Conservation (phyloP, 2,113 vertebrate species). For the Panthera tigris region DNA sequence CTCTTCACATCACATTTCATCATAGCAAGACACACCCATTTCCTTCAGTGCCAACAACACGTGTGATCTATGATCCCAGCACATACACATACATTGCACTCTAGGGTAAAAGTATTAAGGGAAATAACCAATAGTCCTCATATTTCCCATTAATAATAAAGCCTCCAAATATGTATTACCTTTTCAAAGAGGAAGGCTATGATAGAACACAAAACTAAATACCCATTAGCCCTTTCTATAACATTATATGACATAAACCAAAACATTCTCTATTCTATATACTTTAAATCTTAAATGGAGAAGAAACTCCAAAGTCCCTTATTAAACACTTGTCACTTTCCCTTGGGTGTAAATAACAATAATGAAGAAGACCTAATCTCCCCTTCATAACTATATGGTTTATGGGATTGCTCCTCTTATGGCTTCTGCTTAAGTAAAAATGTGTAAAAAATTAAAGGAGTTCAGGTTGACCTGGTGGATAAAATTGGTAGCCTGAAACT, state of each 20-base stretch:
- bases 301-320: conserved; percentile 22
- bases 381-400: conserved; percentile 63
- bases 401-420: conserved; percentile 58
- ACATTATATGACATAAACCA: conserved; percentile 33
- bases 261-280: conserved; percentile 44
- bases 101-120: conserved; percentile 29
- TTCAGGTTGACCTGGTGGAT: conserved; percentile 67
- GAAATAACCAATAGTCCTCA: conserved; percentile 7
- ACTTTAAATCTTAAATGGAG: conserved; percentile 42
- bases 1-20: not conserved
- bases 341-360: conserved; percentile 51
- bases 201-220: conserved; percentile 64
- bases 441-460: conserved; percentile 67
- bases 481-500: not conserved
- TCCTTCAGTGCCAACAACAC: not conserved
- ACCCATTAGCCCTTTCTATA: conserved; percentile 27
- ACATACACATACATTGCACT: not conserved
- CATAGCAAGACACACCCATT: not conserved
- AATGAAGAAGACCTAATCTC: conserved; percentile 65
- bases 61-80: not conserved
- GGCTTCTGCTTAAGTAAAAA: conserved; percentile 63
- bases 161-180: conserved; percentile 15
- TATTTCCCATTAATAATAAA: conserved; percentile 49
- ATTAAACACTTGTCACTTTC: conserved; percentile 68
- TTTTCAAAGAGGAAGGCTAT: conserved; percentile 51